phyloP scores from a whole-genome alignment of 2,888 invertebrate species.

The Epinotia bilunana region DNA sequence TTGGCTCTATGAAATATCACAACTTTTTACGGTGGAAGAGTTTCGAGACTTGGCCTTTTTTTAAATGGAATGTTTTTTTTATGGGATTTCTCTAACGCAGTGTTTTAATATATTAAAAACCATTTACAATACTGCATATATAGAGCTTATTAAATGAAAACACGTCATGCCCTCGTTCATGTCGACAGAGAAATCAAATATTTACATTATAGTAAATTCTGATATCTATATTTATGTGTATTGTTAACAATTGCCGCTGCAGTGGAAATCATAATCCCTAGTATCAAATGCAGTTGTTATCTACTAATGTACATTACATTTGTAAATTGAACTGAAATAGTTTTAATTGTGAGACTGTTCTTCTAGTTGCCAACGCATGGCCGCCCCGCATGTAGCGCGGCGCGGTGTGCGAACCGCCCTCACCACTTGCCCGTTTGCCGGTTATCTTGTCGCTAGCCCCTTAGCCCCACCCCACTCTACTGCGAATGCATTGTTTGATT shows the following conservation, averaged over 20 bases:
- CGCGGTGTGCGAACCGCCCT: slow-evolving; percentile 38
- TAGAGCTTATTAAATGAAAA: background rate
- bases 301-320: slow-evolving; percentile 17
- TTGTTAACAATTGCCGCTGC: slow-evolving; percentile 11
- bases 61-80: no score
- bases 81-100: background rate
- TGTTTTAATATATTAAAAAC: background rate
- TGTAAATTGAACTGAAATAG: slow-evolving; percentile 15
- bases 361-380: slow-evolving; percentile 23
- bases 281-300: slow-evolving; percentile 7
- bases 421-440: slow-evolving; percentile 29
- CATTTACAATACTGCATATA: background rate
- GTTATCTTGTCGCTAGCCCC: slow-evolving; percentile 37
- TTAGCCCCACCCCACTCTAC: slow-evolving; percentile 28
- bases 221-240: background rate
- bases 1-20: no score
- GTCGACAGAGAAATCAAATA: background rate
- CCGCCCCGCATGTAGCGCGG: slow-evolving; percentile 25
- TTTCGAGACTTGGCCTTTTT: no score
- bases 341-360: slow-evolving; percentile 26
- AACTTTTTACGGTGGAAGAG: no score
- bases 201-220: slow-evolving; percentile 9
- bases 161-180: background rate
- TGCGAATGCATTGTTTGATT: slow-evolving; percentile 43
- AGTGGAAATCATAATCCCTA: slow-evolving; percentile 1